Percentiles rank a stretch among this genome's conserved stretches.
Evolutionary conservation across 2,888 invertebrate species (phyloP).

Genomic region (Mythimna ferrago): DNA sequence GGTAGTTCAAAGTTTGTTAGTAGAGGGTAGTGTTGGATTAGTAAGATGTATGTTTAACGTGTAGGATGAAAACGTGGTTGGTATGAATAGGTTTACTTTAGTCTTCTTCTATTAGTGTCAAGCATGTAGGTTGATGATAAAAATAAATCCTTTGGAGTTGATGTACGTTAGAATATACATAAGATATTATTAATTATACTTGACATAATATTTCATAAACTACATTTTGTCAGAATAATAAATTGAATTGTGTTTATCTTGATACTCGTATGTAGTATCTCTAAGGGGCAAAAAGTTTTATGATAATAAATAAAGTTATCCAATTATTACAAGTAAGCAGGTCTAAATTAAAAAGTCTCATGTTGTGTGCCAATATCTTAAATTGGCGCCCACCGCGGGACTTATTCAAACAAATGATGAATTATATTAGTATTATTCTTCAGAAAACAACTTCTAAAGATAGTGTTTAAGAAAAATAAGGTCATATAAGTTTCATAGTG

Average conservation of each 20-base stretch:
- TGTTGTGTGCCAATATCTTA: background rate
- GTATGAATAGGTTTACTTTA: background rate
- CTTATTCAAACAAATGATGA: too few species aligned
- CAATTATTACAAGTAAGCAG: background rate
- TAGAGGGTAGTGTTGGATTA: slow-evolving; percentile 1
- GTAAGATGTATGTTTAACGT: slow-evolving; percentile 5
- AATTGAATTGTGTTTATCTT: background rate
- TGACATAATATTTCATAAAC: background rate
- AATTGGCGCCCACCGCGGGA: background rate
- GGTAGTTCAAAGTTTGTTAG: slow-evolving; percentile 38
- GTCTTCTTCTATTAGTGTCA: background rate
- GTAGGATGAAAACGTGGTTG: background rate
- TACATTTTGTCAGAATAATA: background rate
- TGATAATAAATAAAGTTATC: background rate
- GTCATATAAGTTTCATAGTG: slow-evolving; percentile 1
- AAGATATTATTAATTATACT: background rate
- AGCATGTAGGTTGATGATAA: background rate
- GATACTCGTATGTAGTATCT: background rate
- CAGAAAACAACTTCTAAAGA: background rate
- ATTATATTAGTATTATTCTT: too few species aligned
- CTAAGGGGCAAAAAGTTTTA: background rate
- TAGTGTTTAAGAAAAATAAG: background rate
- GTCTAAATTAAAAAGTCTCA: background rate
- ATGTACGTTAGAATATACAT: background rate
- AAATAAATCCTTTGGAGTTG: background rate